phyloP scores from a whole-genome alignment of 2,888 invertebrate species.

The Tiliacea citrago region DNA sequence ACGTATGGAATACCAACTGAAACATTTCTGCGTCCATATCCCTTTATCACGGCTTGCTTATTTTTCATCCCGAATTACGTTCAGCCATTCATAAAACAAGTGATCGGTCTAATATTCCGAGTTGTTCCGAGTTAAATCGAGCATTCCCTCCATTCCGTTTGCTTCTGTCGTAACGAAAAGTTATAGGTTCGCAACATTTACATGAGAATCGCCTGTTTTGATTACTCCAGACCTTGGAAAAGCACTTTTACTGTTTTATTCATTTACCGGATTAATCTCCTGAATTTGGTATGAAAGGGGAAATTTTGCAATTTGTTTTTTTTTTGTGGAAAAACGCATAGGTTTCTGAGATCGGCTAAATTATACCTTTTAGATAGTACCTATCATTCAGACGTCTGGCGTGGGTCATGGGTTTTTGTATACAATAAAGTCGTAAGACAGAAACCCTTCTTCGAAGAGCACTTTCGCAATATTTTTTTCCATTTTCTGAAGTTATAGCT shows the following conservation, averaged over 20 bases:
- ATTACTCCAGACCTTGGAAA: constrained; percentile 41
- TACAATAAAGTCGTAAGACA: too few relatives aligned
- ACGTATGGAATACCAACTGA: neutral
- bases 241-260: constrained; percentile 57
- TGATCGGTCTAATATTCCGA: constrained; percentile 41
- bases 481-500: neutral
- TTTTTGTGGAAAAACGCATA: neutral
- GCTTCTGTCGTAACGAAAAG: constrained; percentile 41
- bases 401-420: neutral
- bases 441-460: too few relatives aligned
- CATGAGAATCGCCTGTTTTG: constrained; percentile 60
- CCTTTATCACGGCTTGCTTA: constrained; percentile 26
- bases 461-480: neutral
- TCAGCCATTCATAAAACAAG: constrained; percentile 49
- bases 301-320: constrained; percentile 8
- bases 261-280: constrained; percentile 49
- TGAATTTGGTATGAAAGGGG: constrained; percentile 28
- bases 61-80: constrained; percentile 32
- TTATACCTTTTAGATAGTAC: neutral
- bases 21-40: constrained; percentile 6
- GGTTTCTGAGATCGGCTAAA: neutral
- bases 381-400: neutral
- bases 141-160: constrained; percentile 35
- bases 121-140: constrained; percentile 57
- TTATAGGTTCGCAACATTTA: constrained; percentile 53